phyloP scores from a whole-genome alignment of 2,797 vertebrate genomes.

The Natrix natrix region DNA sequence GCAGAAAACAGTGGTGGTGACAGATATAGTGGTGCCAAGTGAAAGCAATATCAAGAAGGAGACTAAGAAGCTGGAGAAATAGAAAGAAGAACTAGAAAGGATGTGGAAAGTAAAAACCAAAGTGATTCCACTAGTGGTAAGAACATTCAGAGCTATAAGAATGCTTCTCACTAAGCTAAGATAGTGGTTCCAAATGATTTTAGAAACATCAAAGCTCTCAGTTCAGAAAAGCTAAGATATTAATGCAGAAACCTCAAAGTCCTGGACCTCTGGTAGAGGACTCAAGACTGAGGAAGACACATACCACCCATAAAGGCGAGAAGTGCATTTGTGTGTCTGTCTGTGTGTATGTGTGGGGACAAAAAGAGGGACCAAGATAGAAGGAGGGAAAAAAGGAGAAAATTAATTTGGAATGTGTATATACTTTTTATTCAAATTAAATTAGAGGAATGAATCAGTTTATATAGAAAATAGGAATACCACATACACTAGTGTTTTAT shows the following conservation, averaged over 20 bases:
- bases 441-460: not conserved
- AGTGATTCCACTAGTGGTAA: not conserved
- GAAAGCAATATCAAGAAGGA: not conserved
- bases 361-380: not conserved
- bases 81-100: not conserved
- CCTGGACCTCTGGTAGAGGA: not conserved
- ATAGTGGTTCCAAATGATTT: not conserved
- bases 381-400: not conserved
- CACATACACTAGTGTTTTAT: not conserved
- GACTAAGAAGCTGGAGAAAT: not conserved
- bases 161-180: not conserved
- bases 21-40: not conserved
- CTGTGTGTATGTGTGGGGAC: not conserved
- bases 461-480: not conserved
- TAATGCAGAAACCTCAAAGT: not conserved
- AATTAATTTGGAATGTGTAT: not conserved
- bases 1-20: not conserved
- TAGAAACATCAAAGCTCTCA: not conserved
- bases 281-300: not conserved
- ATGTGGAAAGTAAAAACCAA: not conserved
- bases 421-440: conserved; percentile 3
- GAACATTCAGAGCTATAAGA: not conserved
- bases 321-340: not conserved
- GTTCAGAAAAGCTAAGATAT: not conserved
- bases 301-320: not conserved